Base-by-base conservation (phyloP, 2,888 invertebrate genomes). In the Bombyx huttoni region DNA sequence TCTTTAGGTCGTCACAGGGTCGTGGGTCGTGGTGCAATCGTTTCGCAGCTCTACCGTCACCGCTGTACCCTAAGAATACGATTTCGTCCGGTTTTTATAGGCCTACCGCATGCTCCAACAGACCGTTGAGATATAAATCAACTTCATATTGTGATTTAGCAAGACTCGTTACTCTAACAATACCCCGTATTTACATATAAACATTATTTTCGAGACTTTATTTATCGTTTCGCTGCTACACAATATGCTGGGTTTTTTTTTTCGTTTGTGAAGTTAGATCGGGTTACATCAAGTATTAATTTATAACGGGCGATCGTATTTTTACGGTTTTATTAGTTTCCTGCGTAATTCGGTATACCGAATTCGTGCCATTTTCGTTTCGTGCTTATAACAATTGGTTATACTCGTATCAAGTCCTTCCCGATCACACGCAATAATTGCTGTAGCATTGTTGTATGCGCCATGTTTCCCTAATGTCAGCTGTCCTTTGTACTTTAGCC, bases 141-240 rank as follows among this genome's bases (percentile, higher is more conserved):
- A 81, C 77, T 77, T 82, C 84, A 83, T 85, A 86, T 84, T 85
- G 86, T 85, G 86, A 89, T 91, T 91, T 85, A 85, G 90, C 90
- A 90, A 91, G 90, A 89, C 84, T 89, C 89, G 90, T 90, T 91
- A 90, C 87, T 84, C 87, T 88, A 89, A 90, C 90, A 86, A 90
- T 90, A 82, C 82, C 71, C 79, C 73, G 62, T 90, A 90, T 85
- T 91, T 90, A 91, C 88, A 87, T 89, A 87, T 85, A 83, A 85
- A 87, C 64, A 68, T 65, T 82, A 81, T 85, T 81, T 83, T 78
- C 71, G 75, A 75, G 64, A 65, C 68, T 76, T 78, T 82, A 82
- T 63, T 63, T 63, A 59, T 61, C 58, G 78, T 73, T 69, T 67
- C 49, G 67, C 60, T 67, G 79, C 75, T 78, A 78, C 73, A 69